Percentiles rank a stretch among this genome's conserved stretches.
Evolutionary conservation across 2,113 vertebrate genomes (phyloP).

Genomic region (Gallinago jamesoni): DNA sequence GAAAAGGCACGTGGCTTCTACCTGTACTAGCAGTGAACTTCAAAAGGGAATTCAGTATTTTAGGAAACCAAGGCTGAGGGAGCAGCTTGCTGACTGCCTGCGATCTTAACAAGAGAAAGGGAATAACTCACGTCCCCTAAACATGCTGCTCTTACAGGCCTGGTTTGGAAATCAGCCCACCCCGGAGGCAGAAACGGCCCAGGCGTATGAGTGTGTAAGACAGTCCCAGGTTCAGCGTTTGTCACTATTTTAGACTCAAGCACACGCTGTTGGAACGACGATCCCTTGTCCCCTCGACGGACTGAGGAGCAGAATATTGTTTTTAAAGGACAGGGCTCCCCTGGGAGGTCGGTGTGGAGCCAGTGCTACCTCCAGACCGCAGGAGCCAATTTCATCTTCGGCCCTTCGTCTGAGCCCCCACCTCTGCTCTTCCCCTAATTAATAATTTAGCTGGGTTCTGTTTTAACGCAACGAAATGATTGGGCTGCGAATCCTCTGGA

Average conservation of each 20-base stretch:
- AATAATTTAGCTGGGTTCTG: constrained; percentile 23
- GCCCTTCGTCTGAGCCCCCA: background rate
- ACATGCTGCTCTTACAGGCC: no score
- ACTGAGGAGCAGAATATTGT: background rate
- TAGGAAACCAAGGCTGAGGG: background rate
- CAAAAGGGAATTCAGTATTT: background rate
- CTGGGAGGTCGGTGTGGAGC: background rate
- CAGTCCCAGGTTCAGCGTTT: fast-evolving
- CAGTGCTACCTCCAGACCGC: background rate
- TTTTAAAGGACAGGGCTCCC: background rate
- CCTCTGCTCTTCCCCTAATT: background rate
- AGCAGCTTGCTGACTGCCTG: background rate
- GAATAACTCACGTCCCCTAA: background rate
- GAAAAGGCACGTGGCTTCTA: background rate
- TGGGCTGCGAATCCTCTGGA: background rate
- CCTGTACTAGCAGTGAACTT: fast-evolving
- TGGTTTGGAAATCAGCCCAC: fast-evolving
- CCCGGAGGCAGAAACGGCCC: fast-evolving
- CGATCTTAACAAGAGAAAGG: background rate
- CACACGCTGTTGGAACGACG: background rate
- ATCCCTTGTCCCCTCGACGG: background rate
- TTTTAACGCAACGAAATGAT: constrained; percentile 8
- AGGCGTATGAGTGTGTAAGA: background rate
- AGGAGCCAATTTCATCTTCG: background rate
- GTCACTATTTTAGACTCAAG: background rate